Evolutionary conservation across 2,113 vertebrate species (phyloP).

Genomic region (Chinchilla lanigera): DNA sequence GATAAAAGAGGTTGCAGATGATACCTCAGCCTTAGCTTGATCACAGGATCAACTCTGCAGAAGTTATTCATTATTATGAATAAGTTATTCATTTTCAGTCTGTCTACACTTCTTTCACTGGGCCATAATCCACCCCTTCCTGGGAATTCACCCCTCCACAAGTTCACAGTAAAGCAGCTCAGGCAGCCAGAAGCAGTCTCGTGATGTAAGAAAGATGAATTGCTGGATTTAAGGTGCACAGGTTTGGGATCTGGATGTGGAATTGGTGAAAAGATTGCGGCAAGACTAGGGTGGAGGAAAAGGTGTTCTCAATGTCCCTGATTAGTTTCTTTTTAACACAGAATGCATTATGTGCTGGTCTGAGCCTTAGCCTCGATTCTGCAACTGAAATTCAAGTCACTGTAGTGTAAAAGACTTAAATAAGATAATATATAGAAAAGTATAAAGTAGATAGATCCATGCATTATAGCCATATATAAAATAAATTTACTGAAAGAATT

Average conservation of each 20-base stretch:
- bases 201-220: not conserved
- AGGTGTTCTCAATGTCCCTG: rapidly evolving
- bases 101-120: not conserved
- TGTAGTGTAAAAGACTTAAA: not conserved
- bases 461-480: not conserved
- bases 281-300: rapidly evolving
- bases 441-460: not conserved
- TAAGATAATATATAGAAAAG: not conserved
- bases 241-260: not conserved
- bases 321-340: not conserved
- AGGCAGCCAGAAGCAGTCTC: rapidly evolving
- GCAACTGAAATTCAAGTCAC: not conserved
- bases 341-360: not conserved
- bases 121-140: rapidly evolving
- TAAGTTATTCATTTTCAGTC: not conserved
- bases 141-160: not conserved
- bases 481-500: not conserved
- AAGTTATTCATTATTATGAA: too few relatives aligned
- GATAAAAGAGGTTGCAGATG: not conserved
- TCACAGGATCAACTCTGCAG: not conserved
- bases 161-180: not conserved
- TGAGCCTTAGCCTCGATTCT: not conserved
- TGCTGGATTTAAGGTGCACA: rapidly evolving
- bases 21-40: not conserved
- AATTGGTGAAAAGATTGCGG: not conserved